Conservation (phyloP, 2,888 invertebrate species). For the Dioctria rufipes region DNA sequence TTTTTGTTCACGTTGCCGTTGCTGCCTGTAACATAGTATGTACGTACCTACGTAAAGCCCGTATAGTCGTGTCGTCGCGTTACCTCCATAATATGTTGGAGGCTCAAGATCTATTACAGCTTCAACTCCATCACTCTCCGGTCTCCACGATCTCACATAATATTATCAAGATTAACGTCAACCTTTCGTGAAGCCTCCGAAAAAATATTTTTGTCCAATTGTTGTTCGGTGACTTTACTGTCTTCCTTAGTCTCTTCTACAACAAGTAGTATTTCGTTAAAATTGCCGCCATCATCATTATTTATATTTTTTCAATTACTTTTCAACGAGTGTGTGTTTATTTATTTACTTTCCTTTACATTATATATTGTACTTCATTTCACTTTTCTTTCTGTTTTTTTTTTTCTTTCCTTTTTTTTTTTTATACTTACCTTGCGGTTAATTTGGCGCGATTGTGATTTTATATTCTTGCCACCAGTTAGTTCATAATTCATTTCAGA, state of each 20-base stretch:
- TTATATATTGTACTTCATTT: background rate
- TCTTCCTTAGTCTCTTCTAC: slow-evolving; percentile 21
- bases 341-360: slow-evolving; percentile 32
- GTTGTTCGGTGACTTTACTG: slow-evolving; percentile 18
- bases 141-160: background rate
- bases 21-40: too few relatives aligned
- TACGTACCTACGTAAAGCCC: too few relatives aligned
- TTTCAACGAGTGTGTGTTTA: slow-evolving; percentile 29
- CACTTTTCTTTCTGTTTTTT: slow-evolving; percentile 11
- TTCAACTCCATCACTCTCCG: slow-evolving; percentile 46
- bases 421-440: background rate
- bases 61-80: too few relatives aligned
- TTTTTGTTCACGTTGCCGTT: too few relatives aligned
- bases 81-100: slow-evolving; percentile 5
- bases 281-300: slow-evolving; percentile 49
- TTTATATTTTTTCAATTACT: slow-evolving; percentile 6
- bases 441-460: slow-evolving; percentile 36
- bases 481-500: background rate
- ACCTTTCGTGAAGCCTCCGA: slow-evolving; percentile 36
- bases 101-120: slow-evolving; percentile 39
- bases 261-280: slow-evolving; percentile 7
- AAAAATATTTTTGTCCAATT: slow-evolving; percentile 6
- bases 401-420: slow-evolving; percentile 46
- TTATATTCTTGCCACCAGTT: background rate
- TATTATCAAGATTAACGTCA: slow-evolving; percentile 17